Evolutionary conservation across 2,113 vertebrate genomes (phyloP).

Genomic region (Salvelinus sp.): DNA sequence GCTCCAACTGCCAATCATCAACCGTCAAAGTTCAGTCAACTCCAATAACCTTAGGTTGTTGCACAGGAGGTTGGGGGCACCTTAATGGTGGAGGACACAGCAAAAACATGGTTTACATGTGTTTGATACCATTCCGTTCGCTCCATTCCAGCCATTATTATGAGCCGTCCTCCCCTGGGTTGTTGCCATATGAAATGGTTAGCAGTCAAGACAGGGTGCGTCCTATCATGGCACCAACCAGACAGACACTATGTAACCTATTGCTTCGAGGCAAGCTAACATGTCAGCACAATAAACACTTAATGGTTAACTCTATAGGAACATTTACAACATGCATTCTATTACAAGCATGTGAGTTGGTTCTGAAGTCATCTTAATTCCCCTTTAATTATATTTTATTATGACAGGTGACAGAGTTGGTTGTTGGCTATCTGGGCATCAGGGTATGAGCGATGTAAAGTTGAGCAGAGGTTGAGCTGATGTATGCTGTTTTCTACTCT

Average conservation of each 20-base stretch:
- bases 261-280: constrained; percentile 1
- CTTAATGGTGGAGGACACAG: too few relatives aligned
- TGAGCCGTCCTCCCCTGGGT: too few relatives aligned
- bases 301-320: constrained; percentile 36
- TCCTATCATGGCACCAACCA: constrained; percentile 21
- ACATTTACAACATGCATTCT: constrained; percentile 33
- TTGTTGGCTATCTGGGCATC: neutral
- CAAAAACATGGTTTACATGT: too few relatives aligned
- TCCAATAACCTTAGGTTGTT: constrained; percentile 3
- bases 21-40: neutral
- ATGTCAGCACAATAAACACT: constrained; percentile 28
- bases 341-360: neutral
- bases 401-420: neutral
- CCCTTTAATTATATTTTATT: neutral
- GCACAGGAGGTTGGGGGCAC: too few relatives aligned
- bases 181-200: neutral
- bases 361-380: constrained; percentile 5
- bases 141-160: too few relatives aligned
- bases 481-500: neutral
- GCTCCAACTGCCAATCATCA: too few relatives aligned
- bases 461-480: neutral
- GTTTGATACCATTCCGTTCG: too few relatives aligned
- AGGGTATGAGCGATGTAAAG: neutral
- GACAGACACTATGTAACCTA: constrained; percentile 7
- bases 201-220: constrained; percentile 19